Evolutionary conservation across 2,888 invertebrate genomes (phyloP).

Genomic region (Aromia moschata): DNA sequence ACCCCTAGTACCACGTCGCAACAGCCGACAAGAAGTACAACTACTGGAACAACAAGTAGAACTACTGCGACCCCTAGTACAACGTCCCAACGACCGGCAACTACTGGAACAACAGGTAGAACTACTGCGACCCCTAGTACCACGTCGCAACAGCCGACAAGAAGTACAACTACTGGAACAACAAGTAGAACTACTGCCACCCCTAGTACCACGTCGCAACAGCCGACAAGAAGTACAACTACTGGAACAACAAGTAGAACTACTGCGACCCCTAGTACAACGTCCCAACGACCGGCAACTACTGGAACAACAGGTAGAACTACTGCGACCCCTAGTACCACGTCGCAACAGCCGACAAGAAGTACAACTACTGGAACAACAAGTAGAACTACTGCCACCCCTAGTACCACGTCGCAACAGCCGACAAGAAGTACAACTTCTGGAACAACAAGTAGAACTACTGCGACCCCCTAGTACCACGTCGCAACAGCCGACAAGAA

Average conservation of each 20-base stretch:
- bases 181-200: too few relatives aligned
- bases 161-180: too few relatives aligned
- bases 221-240: too few relatives aligned
- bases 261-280: background rate
- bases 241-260: background rate
- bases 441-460: background rate
- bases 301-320: background rate
- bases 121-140: too few relatives aligned
- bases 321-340: background rate
- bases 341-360: background rate
- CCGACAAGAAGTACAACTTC: background rate
- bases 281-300: background rate
- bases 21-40: too few relatives aligned
- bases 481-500: background rate
- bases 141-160: too few relatives aligned
- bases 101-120: too few relatives aligned
- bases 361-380: background rate
- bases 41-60: too few relatives aligned
- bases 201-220: too few relatives aligned
- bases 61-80: too few relatives aligned
- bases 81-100: too few relatives aligned
- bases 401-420: background rate
- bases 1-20: too few relatives aligned
- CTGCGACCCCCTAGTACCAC: background rate
- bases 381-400: background rate